Conservation (phyloP, 1,140 invertebrate genomes). For the Procambarus clarkii region DNA sequence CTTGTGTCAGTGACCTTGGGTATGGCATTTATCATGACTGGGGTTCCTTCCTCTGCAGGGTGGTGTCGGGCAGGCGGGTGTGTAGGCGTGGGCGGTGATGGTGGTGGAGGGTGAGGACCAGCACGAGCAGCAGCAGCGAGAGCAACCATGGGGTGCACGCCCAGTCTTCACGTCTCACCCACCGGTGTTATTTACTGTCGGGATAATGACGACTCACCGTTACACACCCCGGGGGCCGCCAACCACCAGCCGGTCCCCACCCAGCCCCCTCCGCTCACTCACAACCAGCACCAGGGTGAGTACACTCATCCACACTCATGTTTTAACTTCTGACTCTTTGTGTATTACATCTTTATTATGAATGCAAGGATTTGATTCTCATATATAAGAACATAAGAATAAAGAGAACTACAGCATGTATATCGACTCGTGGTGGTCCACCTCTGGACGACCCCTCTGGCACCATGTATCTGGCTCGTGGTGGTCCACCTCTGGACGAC, state of each 20-base stretch:
- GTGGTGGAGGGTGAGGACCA: constrained; percentile 10
- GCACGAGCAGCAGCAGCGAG: constrained; percentile 19
- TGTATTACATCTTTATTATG: too few relatives aligned
- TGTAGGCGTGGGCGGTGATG: constrained; percentile 23
- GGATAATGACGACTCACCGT: constrained; percentile 14
- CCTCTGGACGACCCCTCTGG: too few relatives aligned
- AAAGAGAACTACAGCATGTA: too few relatives aligned
- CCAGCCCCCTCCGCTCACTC: background rate
- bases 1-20: too few relatives aligned
- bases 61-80: background rate
- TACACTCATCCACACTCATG: background rate
- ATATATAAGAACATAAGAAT: too few relatives aligned
- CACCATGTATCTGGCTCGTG: too few relatives aligned
- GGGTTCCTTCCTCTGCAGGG: background rate
- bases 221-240: background rate
- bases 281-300: constrained; percentile 24
- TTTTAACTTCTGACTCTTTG: too few relatives aligned
- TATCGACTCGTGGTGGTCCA: too few relatives aligned
- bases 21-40: too few relatives aligned
- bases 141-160: constrained; percentile 30
- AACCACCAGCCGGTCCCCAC: constrained; percentile 16
- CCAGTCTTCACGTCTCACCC: constrained; percentile 17
- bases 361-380: too few relatives aligned
- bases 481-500: too few relatives aligned
- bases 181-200: constrained; percentile 8